phyloP scores from a whole-genome alignment of 2,888 invertebrate species.

The Calliphora vomitoria region DNA sequence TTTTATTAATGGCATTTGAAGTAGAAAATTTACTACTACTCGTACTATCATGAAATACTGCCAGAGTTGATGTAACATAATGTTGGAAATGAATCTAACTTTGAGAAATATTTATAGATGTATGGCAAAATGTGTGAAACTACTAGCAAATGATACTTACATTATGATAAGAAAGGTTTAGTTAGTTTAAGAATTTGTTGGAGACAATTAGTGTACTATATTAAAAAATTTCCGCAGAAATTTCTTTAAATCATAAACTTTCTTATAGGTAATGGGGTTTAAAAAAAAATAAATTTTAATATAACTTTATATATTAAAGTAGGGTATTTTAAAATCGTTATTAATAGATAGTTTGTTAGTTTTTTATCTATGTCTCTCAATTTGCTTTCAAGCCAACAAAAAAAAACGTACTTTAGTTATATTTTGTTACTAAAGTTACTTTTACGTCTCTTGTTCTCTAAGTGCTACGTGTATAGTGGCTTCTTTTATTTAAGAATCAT shows the following conservation, averaged over 20 bases:
- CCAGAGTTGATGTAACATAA: conserved; percentile 22
- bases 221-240: too few relatives aligned
- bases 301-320: background rate
- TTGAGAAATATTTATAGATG: background rate
- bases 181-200: too few relatives aligned
- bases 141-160: background rate
- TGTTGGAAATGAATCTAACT: conserved; percentile 5
- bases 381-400: background rate
- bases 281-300: too few relatives aligned
- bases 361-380: background rate
- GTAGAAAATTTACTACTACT: conserved; percentile 71
- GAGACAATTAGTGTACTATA: too few relatives aligned
- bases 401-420: conserved; percentile 29
- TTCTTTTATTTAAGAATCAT: background rate
- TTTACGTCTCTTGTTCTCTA: conserved; percentile 46
- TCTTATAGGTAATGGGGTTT: too few relatives aligned
- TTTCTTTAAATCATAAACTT: too few relatives aligned
- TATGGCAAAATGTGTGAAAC: background rate
- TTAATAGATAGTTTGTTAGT: background rate
- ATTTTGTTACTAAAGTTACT: conserved; percentile 52
- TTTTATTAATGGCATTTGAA: conserved; percentile 76
- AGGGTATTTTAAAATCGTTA: background rate
- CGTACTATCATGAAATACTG: conserved; percentile 1
- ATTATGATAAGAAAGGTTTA: too few relatives aligned
- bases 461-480: conserved; percentile 66